Evolutionary conservation across 2,113 vertebrate species (phyloP), one percentile per base, ranked within the genome.

Genomic region (Percina caprodes): DNA sequence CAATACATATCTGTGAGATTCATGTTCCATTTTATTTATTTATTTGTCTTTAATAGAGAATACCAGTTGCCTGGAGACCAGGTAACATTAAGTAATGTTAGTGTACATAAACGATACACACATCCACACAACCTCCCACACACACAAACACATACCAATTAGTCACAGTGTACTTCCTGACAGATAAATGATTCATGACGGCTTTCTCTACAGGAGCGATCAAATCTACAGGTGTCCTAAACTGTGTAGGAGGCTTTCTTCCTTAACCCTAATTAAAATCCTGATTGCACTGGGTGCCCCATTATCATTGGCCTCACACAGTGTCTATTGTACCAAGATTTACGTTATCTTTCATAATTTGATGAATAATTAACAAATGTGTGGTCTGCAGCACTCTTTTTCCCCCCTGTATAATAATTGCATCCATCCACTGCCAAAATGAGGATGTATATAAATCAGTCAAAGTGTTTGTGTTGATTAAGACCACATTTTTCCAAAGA

Each of bases 211-310:
- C 54, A 68, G 61, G 79, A 74, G 75, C 12, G 42, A 73, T 18
- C 49, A 68, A 67, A 82, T 80, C 80, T 80, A 69, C 83, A 86
- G 88, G 88, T 88, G 78, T 77, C 68, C 62, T 23, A 1, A 65
- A 23, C 54, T 77, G 72, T 51, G 75, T 45, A 62, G 76, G 66
- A 83, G 71, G 63, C 66, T 67, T 59, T 69, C 74, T 69, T 72
- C 42, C 51, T 79, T 30, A 59, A 74, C 71, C 65, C 67, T 90
- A 69, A 90, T 93, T 89, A 88, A 86, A 90, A 86, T 54, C 46
- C 63, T 78, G 74, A 77, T 81, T 86, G 62, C 80, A 77, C 60
- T 51, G 59, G 73, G 62, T 51, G 35, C 78, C 77, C 85, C 86
- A 87, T 92, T 92, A 91, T 48, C 30, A 30, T 66, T 52, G 42